These are phyloP conservation scores for Diplogasteroides magnus DNA, from an alignment of 1,140 invertebrate species.

Conservation along the genomic window DNA sequence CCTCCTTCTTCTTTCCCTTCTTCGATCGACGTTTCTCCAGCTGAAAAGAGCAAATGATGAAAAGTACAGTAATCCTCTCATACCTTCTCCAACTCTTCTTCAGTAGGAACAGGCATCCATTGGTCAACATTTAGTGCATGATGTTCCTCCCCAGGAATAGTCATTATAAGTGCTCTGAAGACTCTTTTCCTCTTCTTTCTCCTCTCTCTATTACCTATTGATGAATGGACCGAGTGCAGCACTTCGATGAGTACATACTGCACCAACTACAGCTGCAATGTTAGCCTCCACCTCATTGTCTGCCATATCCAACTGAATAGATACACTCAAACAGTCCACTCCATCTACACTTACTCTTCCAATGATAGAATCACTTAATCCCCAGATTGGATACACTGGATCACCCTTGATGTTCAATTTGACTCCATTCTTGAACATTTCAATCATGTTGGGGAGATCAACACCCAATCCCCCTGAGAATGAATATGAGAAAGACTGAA, in stretches of 20 bases:
- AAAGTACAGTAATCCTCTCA: conserved; percentile 4
- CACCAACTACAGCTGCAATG: conserved; percentile 37
- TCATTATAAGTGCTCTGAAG: conserved; percentile 40
- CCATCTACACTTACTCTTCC: conserved; percentile 33
- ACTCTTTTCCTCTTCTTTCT: not conserved
- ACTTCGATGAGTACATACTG: conserved; percentile 46
- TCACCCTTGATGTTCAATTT: conserved; percentile 48
- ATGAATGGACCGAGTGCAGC: conserved; percentile 49
- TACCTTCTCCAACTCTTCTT: conserved; percentile 49
- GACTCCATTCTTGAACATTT: conserved; percentile 46
- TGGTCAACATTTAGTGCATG: conserved; percentile 41
- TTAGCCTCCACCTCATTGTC: conserved; percentile 49
- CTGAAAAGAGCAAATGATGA: conserved; percentile 13
- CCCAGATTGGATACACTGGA: conserved; percentile 47
- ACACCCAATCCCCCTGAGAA: conserved; percentile 45
- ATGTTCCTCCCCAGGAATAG: conserved; percentile 38
- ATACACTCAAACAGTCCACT: not conserved
- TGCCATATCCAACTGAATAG: conserved; percentile 43
- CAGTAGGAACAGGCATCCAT: conserved; percentile 42
- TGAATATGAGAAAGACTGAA: conserved; percentile 14
- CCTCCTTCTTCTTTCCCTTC: conserved; percentile 34
- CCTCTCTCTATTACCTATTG: conserved; percentile 24
- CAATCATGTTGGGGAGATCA: conserved; percentile 39
- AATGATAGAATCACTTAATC: conserved; percentile 44
- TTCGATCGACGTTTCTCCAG: conserved; percentile 38